Evolutionary conservation across 2,113 vertebrate genomes (phyloP).

Genomic region (Dascyllus trimaculatus): DNA sequence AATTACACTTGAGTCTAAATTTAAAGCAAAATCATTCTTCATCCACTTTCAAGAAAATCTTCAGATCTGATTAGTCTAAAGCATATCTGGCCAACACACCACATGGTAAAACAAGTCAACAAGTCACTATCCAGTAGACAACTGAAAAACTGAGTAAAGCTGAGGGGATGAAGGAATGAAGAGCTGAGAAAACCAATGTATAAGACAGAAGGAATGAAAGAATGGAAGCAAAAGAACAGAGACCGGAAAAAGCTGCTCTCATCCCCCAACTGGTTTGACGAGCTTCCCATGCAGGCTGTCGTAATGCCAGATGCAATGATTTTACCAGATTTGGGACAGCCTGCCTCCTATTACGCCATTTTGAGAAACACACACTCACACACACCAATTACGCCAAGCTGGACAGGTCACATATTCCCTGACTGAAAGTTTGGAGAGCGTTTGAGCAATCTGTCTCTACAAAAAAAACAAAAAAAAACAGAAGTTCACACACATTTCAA

Average conservation of each 20-base stretch:
- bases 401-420: background rate
- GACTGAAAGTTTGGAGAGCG: constrained; percentile 1
- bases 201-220: constrained; percentile 24
- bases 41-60: background rate
- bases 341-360: constrained; percentile 63
- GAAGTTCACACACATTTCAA: constrained; percentile 26
- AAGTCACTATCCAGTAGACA: background rate
- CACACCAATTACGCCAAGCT: background rate
- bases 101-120: background rate
- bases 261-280: constrained; percentile 71
- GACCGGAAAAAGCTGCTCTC: constrained; percentile 43
- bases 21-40: background rate
- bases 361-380: constrained; percentile 25
- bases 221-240: constrained; percentile 33
- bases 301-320: constrained; percentile 64
- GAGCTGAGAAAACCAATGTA: constrained; percentile 11
- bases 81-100: background rate
- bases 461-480: constrained; percentile 4
- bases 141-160: constrained; percentile 8
- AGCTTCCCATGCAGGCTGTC: constrained; percentile 65
- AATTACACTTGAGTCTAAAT: background rate
- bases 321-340: constrained; percentile 68
- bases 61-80: background rate
- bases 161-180: background rate
- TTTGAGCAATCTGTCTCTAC: constrained; percentile 9